phyloP scores from a whole-genome alignment of 2,888 invertebrate genomes.

The Rhabditoides inermis region DNA sequence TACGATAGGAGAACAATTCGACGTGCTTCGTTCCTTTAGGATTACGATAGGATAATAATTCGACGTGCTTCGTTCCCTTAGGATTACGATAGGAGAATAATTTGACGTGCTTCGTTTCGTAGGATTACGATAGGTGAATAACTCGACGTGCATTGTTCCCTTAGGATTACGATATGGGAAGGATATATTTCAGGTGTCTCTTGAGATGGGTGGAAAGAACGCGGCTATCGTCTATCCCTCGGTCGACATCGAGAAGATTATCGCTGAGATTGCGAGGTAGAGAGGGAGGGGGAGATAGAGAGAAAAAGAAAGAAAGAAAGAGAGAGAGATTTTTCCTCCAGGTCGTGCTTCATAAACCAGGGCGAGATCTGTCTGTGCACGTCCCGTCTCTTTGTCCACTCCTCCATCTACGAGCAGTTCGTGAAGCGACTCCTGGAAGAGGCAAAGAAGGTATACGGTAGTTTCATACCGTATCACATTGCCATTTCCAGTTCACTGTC shows the following conservation, averaged over 20 bases:
- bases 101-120: no score
- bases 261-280: conserved; percentile 52
- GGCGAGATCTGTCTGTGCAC: conserved; percentile 61
- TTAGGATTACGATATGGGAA: no score
- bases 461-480: no score
- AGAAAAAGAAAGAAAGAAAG: background rate
- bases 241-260: conserved; percentile 56
- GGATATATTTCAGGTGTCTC: conserved; percentile 54
- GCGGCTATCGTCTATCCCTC: conserved; percentile 59
- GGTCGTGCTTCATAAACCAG: conserved; percentile 59
- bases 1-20: no score
- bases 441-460: conserved; percentile 33
- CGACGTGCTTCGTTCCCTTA: no score
- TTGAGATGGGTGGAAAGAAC: conserved; percentile 62
- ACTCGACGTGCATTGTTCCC: no score
- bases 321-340: conserved; percentile 24
- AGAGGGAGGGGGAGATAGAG: background rate
- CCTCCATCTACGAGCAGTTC: conserved; percentile 55
- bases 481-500: conserved; percentile 26
- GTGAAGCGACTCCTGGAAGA: conserved; percentile 52
- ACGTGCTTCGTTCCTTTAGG: no score
- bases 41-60: no score
- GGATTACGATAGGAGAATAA: no score
- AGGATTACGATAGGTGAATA: no score
- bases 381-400: conserved; percentile 59